These are phyloP conservation scores for Idaea straminata DNA, from an alignment of 2,888 invertebrate species.

Conservation along the genomic window DNA sequence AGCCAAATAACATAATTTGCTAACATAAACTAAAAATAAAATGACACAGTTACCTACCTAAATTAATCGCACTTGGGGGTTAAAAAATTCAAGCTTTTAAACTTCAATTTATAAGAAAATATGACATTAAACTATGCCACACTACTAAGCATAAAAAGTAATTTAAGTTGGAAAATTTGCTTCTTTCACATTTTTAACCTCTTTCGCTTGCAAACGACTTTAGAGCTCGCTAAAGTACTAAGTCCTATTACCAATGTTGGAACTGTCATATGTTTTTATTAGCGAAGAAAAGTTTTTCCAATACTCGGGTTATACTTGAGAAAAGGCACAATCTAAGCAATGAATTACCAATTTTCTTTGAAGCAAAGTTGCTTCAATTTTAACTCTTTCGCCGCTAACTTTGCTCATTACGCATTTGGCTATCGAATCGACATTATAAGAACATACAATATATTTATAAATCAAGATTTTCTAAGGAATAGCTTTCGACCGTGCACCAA, in stretches of 20 bases:
- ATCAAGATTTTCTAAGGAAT: too few species aligned
- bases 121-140: neutral
- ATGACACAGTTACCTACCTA: neutral
- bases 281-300: constrained; percentile 48
- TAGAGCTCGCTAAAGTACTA: constrained; percentile 17
- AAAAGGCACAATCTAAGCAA: constrained; percentile 55
- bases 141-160: neutral
- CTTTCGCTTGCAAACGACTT: constrained; percentile 1
- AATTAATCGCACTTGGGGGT: neutral
- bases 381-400: constrained; percentile 54
- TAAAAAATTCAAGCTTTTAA: neutral
- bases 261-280: constrained; percentile 51
- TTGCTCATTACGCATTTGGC: constrained; percentile 63
- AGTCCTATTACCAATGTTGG: constrained; percentile 35
- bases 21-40: too few species aligned
- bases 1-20: too few species aligned
- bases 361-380: constrained; percentile 52
- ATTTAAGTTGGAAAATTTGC: neutral
- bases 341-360: constrained; percentile 68
- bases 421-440: constrained; percentile 36
- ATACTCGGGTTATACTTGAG: constrained; percentile 46
- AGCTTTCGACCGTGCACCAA: too few species aligned
- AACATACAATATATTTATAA: too few species aligned
- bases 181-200: neutral
- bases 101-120: neutral